Evolutionary conservation across 2,888 invertebrate genomes (phyloP).

Genomic region (Drosophila siamana): DNA sequence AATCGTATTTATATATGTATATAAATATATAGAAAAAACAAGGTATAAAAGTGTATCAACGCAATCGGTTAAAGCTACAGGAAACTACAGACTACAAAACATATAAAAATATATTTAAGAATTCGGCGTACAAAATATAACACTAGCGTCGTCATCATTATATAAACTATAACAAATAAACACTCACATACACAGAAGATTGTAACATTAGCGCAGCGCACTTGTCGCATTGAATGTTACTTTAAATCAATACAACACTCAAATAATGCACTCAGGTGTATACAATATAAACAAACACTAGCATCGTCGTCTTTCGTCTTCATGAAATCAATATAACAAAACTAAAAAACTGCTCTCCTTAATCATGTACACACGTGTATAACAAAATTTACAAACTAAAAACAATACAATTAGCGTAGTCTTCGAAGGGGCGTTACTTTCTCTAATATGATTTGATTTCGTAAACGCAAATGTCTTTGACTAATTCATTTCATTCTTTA

Average conservation of each 20-base stretch:
- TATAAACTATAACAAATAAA: slow-evolving; percentile 45
- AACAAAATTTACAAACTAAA: slow-evolving; percentile 25
- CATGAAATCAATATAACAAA: slow-evolving; percentile 7
- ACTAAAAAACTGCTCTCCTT: slow-evolving; percentile 2
- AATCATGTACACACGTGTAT: slow-evolving; percentile 6
- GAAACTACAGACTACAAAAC: slow-evolving; percentile 80
- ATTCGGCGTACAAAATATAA: slow-evolving; percentile 64
- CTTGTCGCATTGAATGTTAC: slow-evolving; percentile 20
- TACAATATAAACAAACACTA: slow-evolving; percentile 9
- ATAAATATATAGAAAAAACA: slow-evolving; percentile 66
- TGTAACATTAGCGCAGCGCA: background rate
- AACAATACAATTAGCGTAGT: slow-evolving; percentile 16
- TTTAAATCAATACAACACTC: slow-evolving; percentile 39
- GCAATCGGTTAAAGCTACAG: slow-evolving; percentile 74
- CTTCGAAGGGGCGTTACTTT: slow-evolving; percentile 15
- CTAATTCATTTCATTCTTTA: slow-evolving; percentile 24
- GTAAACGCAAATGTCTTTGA: slow-evolving; percentile 71
- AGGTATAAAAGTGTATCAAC: slow-evolving; percentile 79
- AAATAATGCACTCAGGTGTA: slow-evolving; percentile 1
- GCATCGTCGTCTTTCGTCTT: background rate
- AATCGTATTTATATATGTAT: slow-evolving; percentile 51
- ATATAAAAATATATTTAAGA: slow-evolving; percentile 75
- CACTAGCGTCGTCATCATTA: slow-evolving; percentile 39
- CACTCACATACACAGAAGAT: slow-evolving; percentile 30
- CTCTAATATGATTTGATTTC: slow-evolving; percentile 21